Evolutionary conservation across 2,888 invertebrate species (phyloP).

Genomic region (Plagiodera versicolora): DNA sequence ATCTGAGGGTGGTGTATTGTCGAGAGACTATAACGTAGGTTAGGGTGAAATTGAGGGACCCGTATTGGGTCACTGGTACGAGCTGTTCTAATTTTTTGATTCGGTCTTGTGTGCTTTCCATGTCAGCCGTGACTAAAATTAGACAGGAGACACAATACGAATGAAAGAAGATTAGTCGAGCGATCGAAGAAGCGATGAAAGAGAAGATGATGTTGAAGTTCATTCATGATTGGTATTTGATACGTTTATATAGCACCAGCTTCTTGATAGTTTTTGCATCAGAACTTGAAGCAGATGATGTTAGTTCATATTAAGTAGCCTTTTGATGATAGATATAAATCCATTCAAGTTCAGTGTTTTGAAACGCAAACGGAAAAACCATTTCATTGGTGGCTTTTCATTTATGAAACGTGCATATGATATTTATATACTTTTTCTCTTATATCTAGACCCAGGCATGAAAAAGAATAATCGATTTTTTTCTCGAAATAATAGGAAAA

Average conservation of each 20-base stretch:
- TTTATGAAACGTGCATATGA: too few species aligned
- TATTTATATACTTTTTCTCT: too few species aligned
- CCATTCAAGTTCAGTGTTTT: too few species aligned
- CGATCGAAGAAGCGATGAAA: background rate
- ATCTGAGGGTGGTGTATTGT: constrained; percentile 24
- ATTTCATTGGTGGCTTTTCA: too few species aligned
- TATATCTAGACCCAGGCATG: too few species aligned
- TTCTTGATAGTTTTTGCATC: background rate
- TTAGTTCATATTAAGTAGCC: too few species aligned
- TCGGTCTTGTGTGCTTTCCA: constrained; percentile 22
- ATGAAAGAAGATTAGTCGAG: background rate
- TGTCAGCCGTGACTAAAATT: constrained; percentile 12
- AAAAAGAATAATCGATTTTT: too few species aligned
- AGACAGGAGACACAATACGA: background rate
- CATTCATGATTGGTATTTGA: background rate
- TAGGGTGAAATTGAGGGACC: constrained; percentile 23
- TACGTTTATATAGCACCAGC: background rate
- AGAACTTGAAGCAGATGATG: background rate
- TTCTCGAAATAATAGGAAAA: too few species aligned
- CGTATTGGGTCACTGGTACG: constrained; percentile 46
- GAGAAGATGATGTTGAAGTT: background rate
- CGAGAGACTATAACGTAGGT: constrained; percentile 17
- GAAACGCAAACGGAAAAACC: too few species aligned
- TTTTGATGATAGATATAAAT: too few species aligned
- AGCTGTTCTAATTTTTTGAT: constrained; percentile 28